phyloP scores from a whole-genome alignment of 2,797 vertebrate species.

The Pterois miles region DNA sequence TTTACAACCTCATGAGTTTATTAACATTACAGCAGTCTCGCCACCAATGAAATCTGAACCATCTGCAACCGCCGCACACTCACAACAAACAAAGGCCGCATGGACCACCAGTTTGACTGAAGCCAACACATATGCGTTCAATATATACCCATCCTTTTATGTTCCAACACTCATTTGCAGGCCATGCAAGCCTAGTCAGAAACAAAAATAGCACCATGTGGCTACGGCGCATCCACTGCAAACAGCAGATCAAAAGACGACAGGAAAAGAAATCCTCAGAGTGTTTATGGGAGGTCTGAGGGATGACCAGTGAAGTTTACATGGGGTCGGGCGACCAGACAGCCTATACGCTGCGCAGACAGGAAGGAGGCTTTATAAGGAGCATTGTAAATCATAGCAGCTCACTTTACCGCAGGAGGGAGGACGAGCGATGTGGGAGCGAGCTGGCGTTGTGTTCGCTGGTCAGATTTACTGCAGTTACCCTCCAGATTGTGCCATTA shows the following conservation, averaged over 20 bases:
- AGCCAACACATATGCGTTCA: constrained; percentile 49
- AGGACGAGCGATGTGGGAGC: constrained; percentile 39
- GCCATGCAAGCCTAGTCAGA: constrained; percentile 42
- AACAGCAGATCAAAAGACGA: constrained; percentile 57
- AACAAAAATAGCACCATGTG: constrained; percentile 65
- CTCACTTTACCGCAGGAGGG: constrained; percentile 49
- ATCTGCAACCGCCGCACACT: constrained; percentile 15
- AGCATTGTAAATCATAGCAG: constrained; percentile 64
- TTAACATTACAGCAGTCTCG: constrained; percentile 4
- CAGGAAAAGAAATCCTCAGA: constrained; percentile 30
- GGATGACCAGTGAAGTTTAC: constrained; percentile 31
- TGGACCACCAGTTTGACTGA: constrained; percentile 16
- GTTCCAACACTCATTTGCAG: constrained; percentile 49
- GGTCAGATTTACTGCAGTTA: constrained; percentile 58
- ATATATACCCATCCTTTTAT: constrained; percentile 47
- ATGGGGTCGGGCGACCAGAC: constrained; percentile 33
- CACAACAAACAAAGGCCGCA: constrained; percentile 35
- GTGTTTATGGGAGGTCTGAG: constrained; percentile 56
- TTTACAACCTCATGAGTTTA: constrained; percentile 13
- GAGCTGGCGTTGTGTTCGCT: constrained; percentile 41
- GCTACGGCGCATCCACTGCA: constrained; percentile 37
- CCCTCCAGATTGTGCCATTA: constrained; percentile 73
- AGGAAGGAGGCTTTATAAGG: constrained; percentile 64
- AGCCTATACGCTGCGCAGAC: constrained; percentile 33
- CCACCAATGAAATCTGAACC: constrained; percentile 28